Evolutionary conservation across 2,113 vertebrate species (phyloP), one percentile per base, ranked within the genome.

Genomic region (Eolophus roseicapilla): DNA sequence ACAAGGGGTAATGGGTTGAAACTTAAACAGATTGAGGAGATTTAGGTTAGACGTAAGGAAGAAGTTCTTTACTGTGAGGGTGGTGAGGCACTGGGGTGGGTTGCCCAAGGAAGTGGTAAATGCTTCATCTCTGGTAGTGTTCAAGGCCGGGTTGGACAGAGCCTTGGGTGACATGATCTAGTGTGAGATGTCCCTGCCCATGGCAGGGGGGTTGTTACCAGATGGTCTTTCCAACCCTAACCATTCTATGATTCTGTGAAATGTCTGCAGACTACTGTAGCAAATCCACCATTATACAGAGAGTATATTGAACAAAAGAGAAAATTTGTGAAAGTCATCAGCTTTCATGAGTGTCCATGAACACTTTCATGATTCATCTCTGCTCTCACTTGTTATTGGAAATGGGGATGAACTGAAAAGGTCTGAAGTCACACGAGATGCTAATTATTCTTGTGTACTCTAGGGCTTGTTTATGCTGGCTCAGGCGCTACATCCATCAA

Each of bases 361-460:
- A 47, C 31, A 70, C 10, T 76, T 82, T n/a, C 33, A 67, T 85
- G 67, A 73, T 28, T 91, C 79, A 69, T 82, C 50, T 86, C 53
- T 80, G 43, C 37, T 92, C 55, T 74, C 62, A 39, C 46, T 93
- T 93, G 33, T 86, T 86, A 41, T 41, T 96, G 68, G 52, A 92
- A 94, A 70, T 68, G 24, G 28, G 46, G 16, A 59, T 92, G 64
- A 77, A 90, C 68, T 86, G 39, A 70, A 83, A 86, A 77, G 5
- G 2, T 81, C 86, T 90, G 71, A 87, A 80, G 67, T 96, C 14
- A 3, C 53, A 82, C 52, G 88, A 90, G 70, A 75, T 67, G 73
- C 86, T 95, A 82, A 88, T 96, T 96, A 93, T 70, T 93, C 86
- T 76, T 82, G 65, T 94, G 91, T 94, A 90, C 55, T 93, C 86